phyloP scores from a whole-genome alignment of 2,888 invertebrate genomes.

The Fragum fragum region DNA sequence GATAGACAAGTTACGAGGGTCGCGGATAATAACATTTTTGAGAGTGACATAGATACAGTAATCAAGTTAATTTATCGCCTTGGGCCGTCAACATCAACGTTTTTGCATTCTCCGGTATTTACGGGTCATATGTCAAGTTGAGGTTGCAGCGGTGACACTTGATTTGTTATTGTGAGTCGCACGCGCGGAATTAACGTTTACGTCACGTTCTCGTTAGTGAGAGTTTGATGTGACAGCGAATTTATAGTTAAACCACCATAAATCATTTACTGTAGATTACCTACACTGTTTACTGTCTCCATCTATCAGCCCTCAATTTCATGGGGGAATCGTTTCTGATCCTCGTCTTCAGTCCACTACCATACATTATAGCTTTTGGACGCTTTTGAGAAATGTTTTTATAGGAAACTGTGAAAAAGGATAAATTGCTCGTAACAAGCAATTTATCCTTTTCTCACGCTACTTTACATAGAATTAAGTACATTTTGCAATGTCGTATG shows the following conservation, averaged over 20 bases:
- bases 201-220: slow-evolving; percentile 15
- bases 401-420: too few relatives aligned
- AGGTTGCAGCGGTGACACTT: slow-evolving; percentile 12
- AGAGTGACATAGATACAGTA: neutral
- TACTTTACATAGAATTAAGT: too few relatives aligned
- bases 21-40: neutral
- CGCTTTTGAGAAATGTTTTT: too few relatives aligned
- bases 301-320: too few relatives aligned
- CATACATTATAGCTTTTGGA: too few relatives aligned
- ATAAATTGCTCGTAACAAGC: too few relatives aligned
- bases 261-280: neutral
- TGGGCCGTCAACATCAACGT: neutral
- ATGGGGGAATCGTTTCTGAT: too few relatives aligned
- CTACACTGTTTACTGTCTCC: too few relatives aligned
- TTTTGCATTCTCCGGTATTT: slow-evolving; percentile 2
- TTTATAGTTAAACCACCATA: slow-evolving; percentile 3
- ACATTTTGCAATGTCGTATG: too few relatives aligned
- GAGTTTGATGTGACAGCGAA: slow-evolving; percentile 9
- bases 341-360: too few relatives aligned
- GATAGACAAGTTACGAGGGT: too few relatives aligned
- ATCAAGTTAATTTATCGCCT: neutral
- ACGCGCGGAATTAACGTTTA: slow-evolving; percentile 18
- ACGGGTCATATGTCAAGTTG: slow-evolving; percentile 6
- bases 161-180: slow-evolving; percentile 15
- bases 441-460: too few relatives aligned